Base-by-base conservation (phyloP, 2,113 vertebrate species). In the Cairina moschata region DNA sequence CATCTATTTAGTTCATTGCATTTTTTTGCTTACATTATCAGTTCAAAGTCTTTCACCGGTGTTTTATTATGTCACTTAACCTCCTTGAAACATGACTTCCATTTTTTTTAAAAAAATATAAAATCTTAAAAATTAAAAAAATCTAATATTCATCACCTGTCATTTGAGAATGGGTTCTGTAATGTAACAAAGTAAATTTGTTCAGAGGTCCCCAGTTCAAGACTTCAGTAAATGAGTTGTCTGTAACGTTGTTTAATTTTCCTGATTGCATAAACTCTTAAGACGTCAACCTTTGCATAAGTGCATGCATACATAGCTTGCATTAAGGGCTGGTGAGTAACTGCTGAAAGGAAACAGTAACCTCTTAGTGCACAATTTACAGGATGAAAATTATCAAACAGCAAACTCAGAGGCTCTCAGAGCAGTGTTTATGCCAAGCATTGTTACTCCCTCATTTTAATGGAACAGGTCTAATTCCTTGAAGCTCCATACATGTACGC, bases 401-500 rank as follows among this genome's bases (percentile, higher is more conserved):
- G 17, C 28, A 50, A 54, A 40, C 48, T 31, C 5, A 7, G 40
- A 38, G 48, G 22, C 23, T 75, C 29, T 56, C 4, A 62, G 38
- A 66, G 36, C n/a, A 42, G 23, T 32, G 13, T 90, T 91, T 88
- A 3, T 2, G 13, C 13, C 71, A 32, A 69, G 38, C 34, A 29
- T 13, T 52, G 22, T 60, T 73, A 31, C 48, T 17, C 50, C 68
- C 56, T 20, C 4, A 11, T 23, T 88, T 76, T 65, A 48, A 11
- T 31, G 68, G 18, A 56, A 26, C 7, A n/a, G 18, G 11, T 56
- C 69, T 62, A 75, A 10, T 31, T 17, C 38, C 59, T 71, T 16
- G 60, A 72, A 66, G 58, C 17, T 1, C 1, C 1, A 8, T 42
- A 34, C 26, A 16, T 1, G 8, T 42, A 34, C 26, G 13, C 48